Evolutionary conservation across 2,113 vertebrate species (phyloP).

Genomic region (Macquaria ambigua): DNA sequence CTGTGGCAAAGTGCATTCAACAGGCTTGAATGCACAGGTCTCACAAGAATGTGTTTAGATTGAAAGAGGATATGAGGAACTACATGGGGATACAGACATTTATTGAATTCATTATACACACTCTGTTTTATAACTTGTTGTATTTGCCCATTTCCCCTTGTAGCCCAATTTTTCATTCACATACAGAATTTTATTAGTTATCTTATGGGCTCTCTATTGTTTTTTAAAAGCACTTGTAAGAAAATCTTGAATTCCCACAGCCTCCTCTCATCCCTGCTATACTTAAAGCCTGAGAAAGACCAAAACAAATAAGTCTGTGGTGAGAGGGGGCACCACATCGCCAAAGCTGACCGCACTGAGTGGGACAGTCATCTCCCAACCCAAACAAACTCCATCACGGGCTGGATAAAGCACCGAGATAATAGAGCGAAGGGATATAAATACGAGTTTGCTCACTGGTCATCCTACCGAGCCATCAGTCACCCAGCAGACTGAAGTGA

Average conservation of each 20-base stretch:
- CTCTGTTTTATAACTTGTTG: conserved; percentile 15
- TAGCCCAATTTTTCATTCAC: background rate
- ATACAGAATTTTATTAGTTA: conserved; percentile 1
- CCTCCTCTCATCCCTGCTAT: conserved; percentile 18
- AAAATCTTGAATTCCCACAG: background rate
- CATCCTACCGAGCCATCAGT: conserved; percentile 12
- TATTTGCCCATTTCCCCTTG: conserved; percentile 4
- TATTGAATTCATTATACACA: background rate
- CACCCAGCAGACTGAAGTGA: background rate
- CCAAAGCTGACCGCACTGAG: conserved; percentile 49
- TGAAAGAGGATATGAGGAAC: conserved; percentile 8
- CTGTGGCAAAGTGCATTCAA: conserved; percentile 15
- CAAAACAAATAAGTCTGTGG: conserved; percentile 54
- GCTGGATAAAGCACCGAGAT: conserved; percentile 22
- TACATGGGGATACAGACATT: background rate
- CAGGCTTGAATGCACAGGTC: conserved; percentile 16
- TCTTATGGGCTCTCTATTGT: conserved; percentile 1
- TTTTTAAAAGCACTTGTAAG: conserved; percentile 8
- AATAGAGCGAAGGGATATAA: conserved; percentile 38
- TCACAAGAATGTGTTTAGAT: conserved; percentile 15
- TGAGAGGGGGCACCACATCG: conserved; percentile 35
- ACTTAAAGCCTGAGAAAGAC: conserved; percentile 30
- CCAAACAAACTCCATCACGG: conserved; percentile 53
- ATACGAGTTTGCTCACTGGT: conserved; percentile 4
- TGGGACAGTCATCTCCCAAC: conserved; percentile 36